Base-by-base conservation (phyloP, 2,797 vertebrate species). In the Anomalospiza imberbis region DNA sequence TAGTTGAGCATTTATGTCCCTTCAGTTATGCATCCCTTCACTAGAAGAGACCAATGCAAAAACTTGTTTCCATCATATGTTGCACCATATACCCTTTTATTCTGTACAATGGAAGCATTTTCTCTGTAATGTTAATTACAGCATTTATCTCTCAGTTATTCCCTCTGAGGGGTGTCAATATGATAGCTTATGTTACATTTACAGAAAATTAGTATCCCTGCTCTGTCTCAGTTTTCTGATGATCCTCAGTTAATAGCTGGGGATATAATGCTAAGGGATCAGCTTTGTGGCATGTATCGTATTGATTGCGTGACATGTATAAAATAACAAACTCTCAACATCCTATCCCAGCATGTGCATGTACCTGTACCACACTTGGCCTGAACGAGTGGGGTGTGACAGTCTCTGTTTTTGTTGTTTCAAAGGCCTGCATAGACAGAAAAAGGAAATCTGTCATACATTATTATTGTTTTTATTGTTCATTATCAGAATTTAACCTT, bases 201-300 rank as follows among this genome's bases (percentile, higher is more conserved):
- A 66, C 28, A 78, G 57, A 85, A 90, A 60, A 70, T 51, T 19
- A 62, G 50, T 63, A 26, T 12, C 12, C 53, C 31, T 86, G 21
- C 34, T 90, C 44, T 47, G 25, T 92, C 83, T 96, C 80, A 73
- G 15, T 63, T 95, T 94, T 91, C 67, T 70, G 63, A 51, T 70
- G 55, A 76, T 63, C 24, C 68, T 79, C 55, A 78, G 3, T 60
- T 85, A 63, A 50, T 47, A 76, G 29, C 34, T 45, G n/a, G 36
- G 28, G 13, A 31, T 82, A 19, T 51, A 66, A 80, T 8, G 80
- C 55, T 73, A 48, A 84, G 44, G 32, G 71, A 70, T 65, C 70
- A 73, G 47, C 38, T 91, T 66, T 55, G n/a, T 61, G 74, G 34
- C 31, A 42, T 67, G 42, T 67, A 47, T 79, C 14, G 1, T 11